Conservation (phyloP, 2,113 vertebrate species). For the Chitala chitala region DNA sequence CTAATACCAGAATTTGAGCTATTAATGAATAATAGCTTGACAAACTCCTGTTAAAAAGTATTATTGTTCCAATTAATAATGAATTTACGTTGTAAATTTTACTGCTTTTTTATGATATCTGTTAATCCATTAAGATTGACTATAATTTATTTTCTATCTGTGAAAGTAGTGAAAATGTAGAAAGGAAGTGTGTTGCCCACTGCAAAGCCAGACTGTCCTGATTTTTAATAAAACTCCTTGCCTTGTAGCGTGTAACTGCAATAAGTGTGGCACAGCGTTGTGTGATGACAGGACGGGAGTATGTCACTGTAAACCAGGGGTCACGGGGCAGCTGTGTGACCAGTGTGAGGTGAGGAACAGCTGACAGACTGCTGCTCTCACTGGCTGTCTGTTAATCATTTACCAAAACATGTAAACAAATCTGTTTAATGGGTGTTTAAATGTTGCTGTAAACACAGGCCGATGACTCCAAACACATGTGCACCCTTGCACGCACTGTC, state of each 20-base stretch:
- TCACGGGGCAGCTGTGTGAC: constrained; percentile 66
- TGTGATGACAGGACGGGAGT: constrained; percentile 69
- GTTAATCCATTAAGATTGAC: too few species aligned
- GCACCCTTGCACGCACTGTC: background rate
- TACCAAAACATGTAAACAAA: background rate
- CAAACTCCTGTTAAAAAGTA: too few species aligned
- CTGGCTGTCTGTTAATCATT: background rate
- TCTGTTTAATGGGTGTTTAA: background rate
- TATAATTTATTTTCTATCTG: too few species aligned
- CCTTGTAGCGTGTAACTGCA: constrained; percentile 62
- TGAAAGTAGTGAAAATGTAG: too few species aligned
- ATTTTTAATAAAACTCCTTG: background rate
- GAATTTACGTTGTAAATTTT: too few species aligned
- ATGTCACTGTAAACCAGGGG: constrained; percentile 73
- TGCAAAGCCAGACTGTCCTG: too few species aligned
- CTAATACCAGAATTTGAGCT: too few species aligned
- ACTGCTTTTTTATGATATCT: too few species aligned
- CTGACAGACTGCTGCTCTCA: background rate
- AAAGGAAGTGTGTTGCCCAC: too few species aligned
- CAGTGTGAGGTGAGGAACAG: constrained; percentile 64
- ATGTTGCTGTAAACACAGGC: background rate
- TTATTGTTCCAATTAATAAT: too few species aligned
- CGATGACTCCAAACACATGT: background rate
- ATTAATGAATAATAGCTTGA: too few species aligned
- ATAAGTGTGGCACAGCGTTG: constrained; percentile 67